Evolutionary conservation across 2,888 invertebrate species (phyloP).

Genomic region (Epirrhoe tristata): DNA sequence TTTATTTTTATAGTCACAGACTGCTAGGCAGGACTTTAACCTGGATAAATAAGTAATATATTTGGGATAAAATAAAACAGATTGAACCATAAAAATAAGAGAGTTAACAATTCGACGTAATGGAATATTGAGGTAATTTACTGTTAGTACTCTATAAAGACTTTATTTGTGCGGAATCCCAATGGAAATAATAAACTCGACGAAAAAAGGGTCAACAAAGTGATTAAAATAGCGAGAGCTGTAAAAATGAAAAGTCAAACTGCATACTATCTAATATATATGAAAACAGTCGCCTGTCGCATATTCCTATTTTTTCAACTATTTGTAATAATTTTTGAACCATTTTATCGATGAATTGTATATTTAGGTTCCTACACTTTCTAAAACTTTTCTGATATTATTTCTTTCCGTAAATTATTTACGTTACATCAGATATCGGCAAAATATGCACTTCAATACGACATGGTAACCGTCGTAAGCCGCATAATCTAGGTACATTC

Average conservation of each 20-base stretch:
- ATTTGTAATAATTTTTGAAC: neutral
- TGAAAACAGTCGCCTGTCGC: neutral
- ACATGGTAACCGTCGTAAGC: constrained; percentile 2
- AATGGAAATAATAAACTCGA: neutral
- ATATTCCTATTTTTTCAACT: too few species aligned
- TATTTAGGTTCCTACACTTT: too few species aligned
- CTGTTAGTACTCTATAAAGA: neutral
- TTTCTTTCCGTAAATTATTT: too few species aligned
- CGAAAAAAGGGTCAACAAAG: neutral
- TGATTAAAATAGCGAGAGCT: neutral
- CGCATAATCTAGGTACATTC: constrained; percentile 25
- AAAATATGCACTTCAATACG: neutral
- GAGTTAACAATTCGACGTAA: constrained; percentile 4
- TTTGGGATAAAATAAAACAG: constrained; percentile 14
- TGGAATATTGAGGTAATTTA: neutral
- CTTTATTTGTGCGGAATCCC: neutral
- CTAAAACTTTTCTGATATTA: too few species aligned
- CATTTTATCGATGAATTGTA: neutral
- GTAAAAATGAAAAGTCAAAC: neutral
- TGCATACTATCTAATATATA: neutral
- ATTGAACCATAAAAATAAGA: constrained; percentile 11
- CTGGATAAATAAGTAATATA: constrained; percentile 5
- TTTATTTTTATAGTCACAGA: constrained; percentile 53
- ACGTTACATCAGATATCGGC: neutral
- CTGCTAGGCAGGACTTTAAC: constrained; percentile 6